phyloP scores from a whole-genome alignment of 1,140 invertebrate genomes.

The Caenorhabditis latens region DNA sequence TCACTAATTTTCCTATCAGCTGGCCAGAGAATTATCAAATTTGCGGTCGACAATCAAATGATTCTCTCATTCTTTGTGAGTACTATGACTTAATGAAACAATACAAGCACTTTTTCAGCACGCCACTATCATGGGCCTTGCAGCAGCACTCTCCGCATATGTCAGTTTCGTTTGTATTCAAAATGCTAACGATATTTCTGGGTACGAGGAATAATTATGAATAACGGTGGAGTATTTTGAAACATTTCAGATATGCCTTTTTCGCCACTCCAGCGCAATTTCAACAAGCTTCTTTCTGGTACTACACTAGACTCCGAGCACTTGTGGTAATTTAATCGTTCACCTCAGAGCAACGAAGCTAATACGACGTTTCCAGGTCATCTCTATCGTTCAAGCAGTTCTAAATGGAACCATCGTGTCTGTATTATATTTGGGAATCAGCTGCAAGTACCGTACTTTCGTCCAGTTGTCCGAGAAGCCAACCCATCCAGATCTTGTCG shows the following conservation, averaged over 20 bases:
- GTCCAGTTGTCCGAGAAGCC: constrained; percentile 7
- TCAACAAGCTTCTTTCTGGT: constrained; percentile 21
- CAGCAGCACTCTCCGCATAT: not conserved
- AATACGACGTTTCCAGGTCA: not conserved
- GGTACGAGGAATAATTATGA: not conserved
- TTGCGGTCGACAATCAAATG: constrained; percentile 23
- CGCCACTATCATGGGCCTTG: not conserved
- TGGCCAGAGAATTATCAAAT: not conserved
- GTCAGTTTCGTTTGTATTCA: constrained; percentile 25
- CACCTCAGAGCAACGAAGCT: not conserved
- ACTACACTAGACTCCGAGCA: constrained; percentile 30
- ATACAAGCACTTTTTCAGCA: not conserved
- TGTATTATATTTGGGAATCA: constrained; percentile 23
- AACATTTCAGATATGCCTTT: not conserved
- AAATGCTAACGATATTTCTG: constrained; percentile 40
- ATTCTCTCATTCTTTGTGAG: constrained; percentile 18
- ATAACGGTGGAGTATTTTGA: not conserved
- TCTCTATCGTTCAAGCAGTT: constrained; percentile 29
- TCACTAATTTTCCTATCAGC: constrained; percentile 10
- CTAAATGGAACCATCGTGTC: constrained; percentile 6
- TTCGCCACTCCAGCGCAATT: constrained; percentile 42
- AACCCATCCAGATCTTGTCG: constrained; percentile 11
- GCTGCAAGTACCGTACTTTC: constrained; percentile 33
- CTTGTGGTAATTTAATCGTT: not conserved
- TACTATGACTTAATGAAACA: not conserved